Base-by-base conservation (phyloP, 2,113 vertebrate species). In the Marmota flaviventris region DNA sequence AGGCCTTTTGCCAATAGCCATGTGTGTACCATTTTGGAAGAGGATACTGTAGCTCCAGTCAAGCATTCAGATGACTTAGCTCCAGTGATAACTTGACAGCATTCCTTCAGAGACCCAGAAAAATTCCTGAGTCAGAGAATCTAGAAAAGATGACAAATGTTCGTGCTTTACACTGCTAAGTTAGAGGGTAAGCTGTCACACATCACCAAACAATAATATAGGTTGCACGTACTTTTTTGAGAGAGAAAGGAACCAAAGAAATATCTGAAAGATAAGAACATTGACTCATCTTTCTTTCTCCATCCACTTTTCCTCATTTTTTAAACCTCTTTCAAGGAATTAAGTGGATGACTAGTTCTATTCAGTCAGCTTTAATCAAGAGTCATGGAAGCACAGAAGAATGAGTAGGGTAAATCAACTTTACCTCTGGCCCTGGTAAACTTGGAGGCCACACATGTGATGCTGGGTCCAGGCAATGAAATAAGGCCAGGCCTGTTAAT, bases 361-460 rank as follows among this genome's bases (percentile, higher is more conserved):
- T 25, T 69, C 13, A 51, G 58, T 18, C 14, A 8, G 29, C 51
- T 85, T 85, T 75, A 12, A 20, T 39, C 53, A 73, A 72, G 27
- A 13, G 20, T 8, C 1, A 0, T 1, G 2, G 75, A 75, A 45
- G 10, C 13, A 20, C 1, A 42, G 24, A n/a, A 11, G 11, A 63
- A 34, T 0, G 4, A 17, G 4, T 13, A 11, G 14, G 58, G 3
- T 48, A 5, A 1, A 17, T 4, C 3, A 8, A 51, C 2, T 11
- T 67, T 1, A 22, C 4, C 25, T 20, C 48, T 82, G 24, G 3
- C 0, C 24, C 0, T 5, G 1, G 14, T 10, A 13, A 27, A 22
- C 37, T 61, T 53, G 73, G 51, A 89, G 34, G 65, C 6, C 6
- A 27, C 2, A 4, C 4, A 9, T 16, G 22, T 27, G 42, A 27